Conservation (phyloP, 2,797 vertebrate species). For the Schizopygopsis pylzovi region DNA sequence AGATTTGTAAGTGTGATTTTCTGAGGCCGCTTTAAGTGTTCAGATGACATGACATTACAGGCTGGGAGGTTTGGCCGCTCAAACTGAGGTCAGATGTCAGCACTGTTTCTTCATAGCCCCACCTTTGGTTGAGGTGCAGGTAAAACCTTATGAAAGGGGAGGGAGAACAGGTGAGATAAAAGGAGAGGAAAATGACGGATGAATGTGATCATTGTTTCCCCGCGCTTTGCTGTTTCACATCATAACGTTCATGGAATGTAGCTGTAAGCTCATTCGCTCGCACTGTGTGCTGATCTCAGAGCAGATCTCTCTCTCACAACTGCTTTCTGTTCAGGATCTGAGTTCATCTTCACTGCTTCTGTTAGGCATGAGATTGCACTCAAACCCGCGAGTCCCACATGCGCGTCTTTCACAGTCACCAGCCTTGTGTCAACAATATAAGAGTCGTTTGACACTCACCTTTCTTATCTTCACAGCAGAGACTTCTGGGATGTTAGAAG, state of each 20-base stretch:
- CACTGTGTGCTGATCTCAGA: slow-evolving; percentile 77
- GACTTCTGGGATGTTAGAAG: slow-evolving; percentile 47
- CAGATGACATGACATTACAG: background rate
- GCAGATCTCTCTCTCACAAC: slow-evolving; percentile 55
- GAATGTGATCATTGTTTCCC: slow-evolving; percentile 80
- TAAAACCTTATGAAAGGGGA: slow-evolving; percentile 64
- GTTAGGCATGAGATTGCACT: background rate
- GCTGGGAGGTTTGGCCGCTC: slow-evolving; percentile 34
- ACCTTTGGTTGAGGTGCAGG: slow-evolving; percentile 63
- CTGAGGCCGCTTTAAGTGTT: background rate
- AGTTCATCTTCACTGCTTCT: background rate
- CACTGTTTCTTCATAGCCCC: slow-evolving; percentile 57
- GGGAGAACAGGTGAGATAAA: slow-evolving; percentile 74
- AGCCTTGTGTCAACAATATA: slow-evolving; percentile 45
- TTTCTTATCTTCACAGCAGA: slow-evolving; percentile 49
- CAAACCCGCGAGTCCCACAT: slow-evolving; percentile 19
- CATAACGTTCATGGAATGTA: slow-evolving; percentile 80
- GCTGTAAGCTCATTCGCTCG: slow-evolving; percentile 75
- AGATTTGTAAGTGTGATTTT: background rate
- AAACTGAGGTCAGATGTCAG: slow-evolving; percentile 64
- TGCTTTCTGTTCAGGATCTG: background rate
- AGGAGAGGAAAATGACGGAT: slow-evolving; percentile 74
- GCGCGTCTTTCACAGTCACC: slow-evolving; percentile 54
- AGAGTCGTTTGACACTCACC: slow-evolving; percentile 57
- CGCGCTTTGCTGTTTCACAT: slow-evolving; percentile 81